Evolutionary conservation across 1,140 invertebrate species (phyloP).

Genomic region (Theocolax elegans): DNA sequence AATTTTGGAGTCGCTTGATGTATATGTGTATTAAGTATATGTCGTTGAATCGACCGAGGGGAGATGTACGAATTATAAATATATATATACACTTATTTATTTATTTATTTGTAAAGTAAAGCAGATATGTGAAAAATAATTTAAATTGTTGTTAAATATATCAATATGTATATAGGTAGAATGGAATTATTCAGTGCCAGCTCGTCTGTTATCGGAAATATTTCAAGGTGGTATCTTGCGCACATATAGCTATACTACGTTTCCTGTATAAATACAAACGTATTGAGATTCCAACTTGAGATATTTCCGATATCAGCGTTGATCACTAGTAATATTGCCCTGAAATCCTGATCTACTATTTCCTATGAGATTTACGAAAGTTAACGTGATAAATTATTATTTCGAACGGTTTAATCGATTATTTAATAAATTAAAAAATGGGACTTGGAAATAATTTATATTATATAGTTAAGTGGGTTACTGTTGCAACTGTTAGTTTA

Average conservation of each 20-base stretch:
- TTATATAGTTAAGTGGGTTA: no score
- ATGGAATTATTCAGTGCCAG: conserved; percentile 27
- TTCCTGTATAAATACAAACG: conserved; percentile 5
- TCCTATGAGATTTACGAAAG: neutral
- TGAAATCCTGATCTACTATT: conserved; percentile 1
- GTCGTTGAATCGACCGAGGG: neutral
- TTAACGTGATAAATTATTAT: no score
- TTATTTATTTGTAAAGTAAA: no score
- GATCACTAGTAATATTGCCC: neutral
- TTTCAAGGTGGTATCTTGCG: conserved; percentile 26
- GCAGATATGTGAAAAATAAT: no score
- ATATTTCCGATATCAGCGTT: conserved; percentile 19
- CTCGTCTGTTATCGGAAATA: conserved; percentile 31
- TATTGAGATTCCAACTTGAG: conserved; percentile 10
- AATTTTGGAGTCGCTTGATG: neutral
- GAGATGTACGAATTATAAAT: no score
- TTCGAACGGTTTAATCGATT: no score
- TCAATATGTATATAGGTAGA: neutral
- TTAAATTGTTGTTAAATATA: neutral
- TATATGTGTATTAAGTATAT: neutral
- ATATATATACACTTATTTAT: no score
- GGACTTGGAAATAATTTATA: no score
- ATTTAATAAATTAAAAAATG: no score
- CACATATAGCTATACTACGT: neutral
- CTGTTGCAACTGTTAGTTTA: no score